Evolutionary conservation across 2,797 vertebrate genomes (phyloP).

Genomic region (Alosa sapidissima): DNA sequence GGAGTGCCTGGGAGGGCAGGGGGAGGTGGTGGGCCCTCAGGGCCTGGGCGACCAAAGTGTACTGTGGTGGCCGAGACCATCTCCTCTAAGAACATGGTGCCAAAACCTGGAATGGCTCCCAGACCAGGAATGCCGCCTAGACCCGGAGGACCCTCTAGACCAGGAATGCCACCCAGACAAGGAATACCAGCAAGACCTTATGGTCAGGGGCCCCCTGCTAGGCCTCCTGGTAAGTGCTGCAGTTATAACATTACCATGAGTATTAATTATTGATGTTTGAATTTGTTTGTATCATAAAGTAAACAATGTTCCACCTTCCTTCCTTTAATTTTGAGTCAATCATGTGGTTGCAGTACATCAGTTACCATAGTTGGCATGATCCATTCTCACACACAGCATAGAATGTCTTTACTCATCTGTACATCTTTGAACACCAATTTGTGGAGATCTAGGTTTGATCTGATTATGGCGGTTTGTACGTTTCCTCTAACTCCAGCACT

Average conservation of each 20-base stretch:
- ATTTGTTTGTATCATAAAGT: neutral
- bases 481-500: neutral
- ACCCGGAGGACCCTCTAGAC: conserved; percentile 70
- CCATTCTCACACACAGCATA: neutral
- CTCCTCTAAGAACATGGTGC: conserved; percentile 88
- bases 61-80: conserved; percentile 97
- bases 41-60: conserved; percentile 83
- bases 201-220: conserved; percentile 62
- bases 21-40: conserved; percentile 39
- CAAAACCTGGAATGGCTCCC: conserved; percentile 72
- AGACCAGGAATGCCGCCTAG: conserved; percentile 67
- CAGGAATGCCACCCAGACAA: conserved; percentile 68
- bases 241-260: neutral
- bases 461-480: neutral
- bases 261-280: neutral
- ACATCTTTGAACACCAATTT: neutral
- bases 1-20: neutral
- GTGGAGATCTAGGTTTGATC: no score
- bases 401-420: neutral
- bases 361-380: neutral
- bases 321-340: neutral
- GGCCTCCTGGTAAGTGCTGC: conserved; percentile 76
- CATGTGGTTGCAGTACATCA: neutral
- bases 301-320: neutral
- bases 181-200: conserved; percentile 65